Evolutionary conservation across 2,888 invertebrate genomes (phyloP).

Genomic region (Agonum fuliginosum): DNA sequence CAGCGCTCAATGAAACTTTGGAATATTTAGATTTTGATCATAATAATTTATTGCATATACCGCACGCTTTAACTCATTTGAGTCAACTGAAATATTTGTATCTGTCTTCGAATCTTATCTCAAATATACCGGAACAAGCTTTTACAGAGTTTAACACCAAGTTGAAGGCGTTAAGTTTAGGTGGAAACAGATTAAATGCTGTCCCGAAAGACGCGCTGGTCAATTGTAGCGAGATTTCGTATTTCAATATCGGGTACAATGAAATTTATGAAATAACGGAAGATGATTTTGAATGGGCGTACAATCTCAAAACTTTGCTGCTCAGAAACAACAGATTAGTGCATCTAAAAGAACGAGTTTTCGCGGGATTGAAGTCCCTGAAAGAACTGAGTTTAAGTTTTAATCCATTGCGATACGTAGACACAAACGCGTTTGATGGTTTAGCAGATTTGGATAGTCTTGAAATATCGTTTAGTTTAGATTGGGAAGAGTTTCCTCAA

Average conservation of each 20-base stretch:
- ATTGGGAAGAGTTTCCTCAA: slow-evolving; percentile 85
- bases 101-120: slow-evolving; percentile 85
- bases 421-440: slow-evolving; percentile 86
- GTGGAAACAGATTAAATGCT: slow-evolving; percentile 85
- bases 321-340: slow-evolving; percentile 90
- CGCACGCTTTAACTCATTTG: slow-evolving; percentile 81
- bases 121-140: slow-evolving; percentile 79
- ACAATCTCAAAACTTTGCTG: slow-evolving; percentile 85
- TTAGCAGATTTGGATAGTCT: slow-evolving; percentile 86
- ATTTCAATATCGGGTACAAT: slow-evolving; percentile 92
- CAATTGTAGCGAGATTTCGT: slow-evolving; percentile 85
- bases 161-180: slow-evolving; percentile 85
- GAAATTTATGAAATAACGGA: slow-evolving; percentile 85
- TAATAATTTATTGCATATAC: slow-evolving; percentile 83
- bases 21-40: slow-evolving; percentile 90
- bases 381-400: slow-evolving; percentile 94
- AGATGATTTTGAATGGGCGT: slow-evolving; percentile 88
- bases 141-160: slow-evolving; percentile 76
- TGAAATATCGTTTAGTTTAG: slow-evolving; percentile 90
- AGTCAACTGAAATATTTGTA: slow-evolving; percentile 86
- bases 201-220: slow-evolving; percentile 83
- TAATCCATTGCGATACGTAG: slow-evolving; percentile 89
- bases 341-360: slow-evolving; percentile 81
- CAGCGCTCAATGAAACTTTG: slow-evolving; percentile 82
- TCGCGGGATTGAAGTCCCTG: slow-evolving; percentile 83